phyloP scores from a whole-genome alignment of 2,113 vertebrate species.

The Brachyhypopomus occidentalis region DNA sequence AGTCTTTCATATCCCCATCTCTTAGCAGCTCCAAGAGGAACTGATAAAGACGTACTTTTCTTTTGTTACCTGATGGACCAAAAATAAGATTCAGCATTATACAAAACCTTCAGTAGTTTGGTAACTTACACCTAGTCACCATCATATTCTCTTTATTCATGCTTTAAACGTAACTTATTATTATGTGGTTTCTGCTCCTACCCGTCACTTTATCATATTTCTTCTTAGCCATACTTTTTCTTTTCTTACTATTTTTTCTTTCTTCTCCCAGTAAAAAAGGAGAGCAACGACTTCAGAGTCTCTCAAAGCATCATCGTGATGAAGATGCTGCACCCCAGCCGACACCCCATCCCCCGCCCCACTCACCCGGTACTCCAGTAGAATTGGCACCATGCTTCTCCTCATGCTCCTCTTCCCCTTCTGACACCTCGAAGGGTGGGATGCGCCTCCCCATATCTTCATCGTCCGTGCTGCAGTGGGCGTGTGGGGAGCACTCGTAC shows the following conservation, averaged over 20 bases:
- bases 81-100: background rate
- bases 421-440: conserved; percentile 85
- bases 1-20: conserved; percentile 88
- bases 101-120: too few species aligned
- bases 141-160: background rate
- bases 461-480: conserved; percentile 82
- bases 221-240: too few species aligned
- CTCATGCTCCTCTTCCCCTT: conserved; percentile 78
- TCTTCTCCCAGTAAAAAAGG: too few species aligned
- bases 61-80: conserved; percentile 79
- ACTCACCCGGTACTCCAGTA: conserved; percentile 78
- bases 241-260: too few species aligned
- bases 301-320: background rate
- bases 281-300: too few species aligned
- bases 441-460: conserved; percentile 81
- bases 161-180: too few species aligned
- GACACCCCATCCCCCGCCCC: background rate
- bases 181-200: too few species aligned
- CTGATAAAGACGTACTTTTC: conserved; percentile 88
- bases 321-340: background rate
- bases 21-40: conserved; percentile 87
- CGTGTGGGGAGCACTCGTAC: conserved; percentile 74
- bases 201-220: too few species aligned
- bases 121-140: background rate
- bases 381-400: conserved; percentile 74